These are phyloP conservation scores for Festucalex cinctus DNA, from an alignment of 2,113 vertebrate species.

Conservation along the genomic window DNA sequence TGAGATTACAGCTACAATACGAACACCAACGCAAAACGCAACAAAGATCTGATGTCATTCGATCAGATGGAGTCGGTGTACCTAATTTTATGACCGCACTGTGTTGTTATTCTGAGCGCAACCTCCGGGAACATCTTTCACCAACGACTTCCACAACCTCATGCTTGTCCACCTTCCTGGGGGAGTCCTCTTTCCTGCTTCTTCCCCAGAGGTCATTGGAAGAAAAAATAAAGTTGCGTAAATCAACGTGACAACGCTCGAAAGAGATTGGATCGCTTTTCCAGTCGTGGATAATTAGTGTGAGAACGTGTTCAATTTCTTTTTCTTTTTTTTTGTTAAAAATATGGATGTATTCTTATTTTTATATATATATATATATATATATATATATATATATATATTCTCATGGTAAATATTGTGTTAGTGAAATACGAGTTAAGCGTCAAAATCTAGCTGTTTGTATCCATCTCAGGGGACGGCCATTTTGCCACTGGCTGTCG, in stretches of 20 bases:
- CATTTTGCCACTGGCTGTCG: too few species aligned
- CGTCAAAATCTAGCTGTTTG: too few species aligned
- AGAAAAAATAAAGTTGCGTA: constrained; percentile 12
- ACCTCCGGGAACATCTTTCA: constrained; percentile 28
- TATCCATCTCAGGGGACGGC: too few species aligned
- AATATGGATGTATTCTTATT: too few species aligned
- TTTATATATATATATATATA: too few species aligned
- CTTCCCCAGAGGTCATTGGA: constrained; percentile 28
- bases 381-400: too few species aligned
- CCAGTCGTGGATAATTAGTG: not conserved
- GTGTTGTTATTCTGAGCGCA: constrained; percentile 12
- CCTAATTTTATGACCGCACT: too few species aligned
- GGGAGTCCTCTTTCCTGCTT: constrained; percentile 26
- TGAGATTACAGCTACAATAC: not conserved
- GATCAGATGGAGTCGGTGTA: too few species aligned
- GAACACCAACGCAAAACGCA: not conserved
- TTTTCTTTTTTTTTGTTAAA: not conserved
- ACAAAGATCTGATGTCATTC: too few species aligned
- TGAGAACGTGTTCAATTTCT: not conserved
- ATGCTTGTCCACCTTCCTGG: constrained; percentile 5
- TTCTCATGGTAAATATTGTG: too few species aligned
- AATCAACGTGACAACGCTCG: not conserved
- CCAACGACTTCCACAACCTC: constrained; percentile 16
- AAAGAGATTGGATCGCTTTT: not conserved
- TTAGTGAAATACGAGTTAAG: too few species aligned